Base-by-base conservation (phyloP, 1,140 invertebrate genomes). In the Calephelis virginiensis region DNA sequence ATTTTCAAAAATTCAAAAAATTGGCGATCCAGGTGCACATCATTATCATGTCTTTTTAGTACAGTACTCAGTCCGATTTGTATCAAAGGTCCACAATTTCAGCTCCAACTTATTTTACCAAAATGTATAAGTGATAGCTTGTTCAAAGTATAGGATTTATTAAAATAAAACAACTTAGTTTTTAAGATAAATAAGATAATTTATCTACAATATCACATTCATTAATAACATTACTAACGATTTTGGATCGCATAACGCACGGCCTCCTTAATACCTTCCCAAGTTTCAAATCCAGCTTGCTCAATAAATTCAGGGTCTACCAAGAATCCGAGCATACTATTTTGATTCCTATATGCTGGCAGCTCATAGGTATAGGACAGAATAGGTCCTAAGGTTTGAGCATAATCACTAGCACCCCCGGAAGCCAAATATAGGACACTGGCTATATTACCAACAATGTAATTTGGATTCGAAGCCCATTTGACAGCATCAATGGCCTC, bases 341-440 rank as follows among this genome's bases (percentile, higher is more conserved):
- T 63, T 17, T 40, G 47, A 12, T 72, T 72, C 12, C 72, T 77
- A 50, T 72, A 74, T 6, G 94, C 94, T 6, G 95, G 92, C 48
- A 97, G 82, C 81, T 96, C 96, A 60, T 95, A 91, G 6, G 94
- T 93, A 69, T 93, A 97, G 0, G 94, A 85, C 48, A 96, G 92
- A 56, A 93, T 92, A 3, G 94, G 66, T 14, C 72, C 76, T 8
- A 74, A 14, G 47, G 49, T 17, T 14, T 76, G 71, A 12, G 71
- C 75, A 17, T 70, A 77, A 11, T 77, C 75, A 9, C 69, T 69
- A 45, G 73, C 67, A 12, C 70, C 70, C 9, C 75, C 75, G 28
- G 75, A 71, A 5, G 69, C 63, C 6, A 11, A 7, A 8, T 73
- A 70, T 0, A 72, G 61, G 4, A 77, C 62, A 38, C 69, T 49